A percentile compares a stretch with the other conserved stretches of the same genome.
phyloP scores from a whole-genome alignment of 2,797 vertebrate genomes.

The Eutrigla gurnardus region DNA sequence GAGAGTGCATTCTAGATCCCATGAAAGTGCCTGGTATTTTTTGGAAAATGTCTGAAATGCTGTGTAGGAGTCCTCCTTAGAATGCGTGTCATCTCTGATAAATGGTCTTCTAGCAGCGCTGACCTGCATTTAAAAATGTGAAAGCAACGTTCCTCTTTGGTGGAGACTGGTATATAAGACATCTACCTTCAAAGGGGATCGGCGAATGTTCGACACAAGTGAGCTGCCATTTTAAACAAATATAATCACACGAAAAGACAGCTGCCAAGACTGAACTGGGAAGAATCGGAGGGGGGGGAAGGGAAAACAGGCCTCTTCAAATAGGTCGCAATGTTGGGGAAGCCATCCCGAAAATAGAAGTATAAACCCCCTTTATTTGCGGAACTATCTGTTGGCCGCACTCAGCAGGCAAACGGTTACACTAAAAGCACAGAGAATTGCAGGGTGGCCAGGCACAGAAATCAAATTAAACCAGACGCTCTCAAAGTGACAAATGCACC shows the following conservation, averaged over 20 bases:
- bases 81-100: slow-evolving; percentile 6
- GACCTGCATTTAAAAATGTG: slow-evolving; percentile 9
- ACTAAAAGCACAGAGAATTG: slow-evolving; percentile 83
- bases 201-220: slow-evolving; percentile 9
- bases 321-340: slow-evolving; percentile 57
- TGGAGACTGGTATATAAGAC: not conserved
- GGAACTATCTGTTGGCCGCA: slow-evolving; percentile 85
- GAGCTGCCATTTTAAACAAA: slow-evolving; percentile 45
- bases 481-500: slow-evolving; percentile 81
- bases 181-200: slow-evolving; percentile 27
- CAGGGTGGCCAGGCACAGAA: slow-evolving; percentile 80
- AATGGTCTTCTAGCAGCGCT: slow-evolving; percentile 8
- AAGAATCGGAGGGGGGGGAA: not conserved
- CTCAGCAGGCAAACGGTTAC: slow-evolving; percentile 78
- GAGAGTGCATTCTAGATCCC: not conserved
- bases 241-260: slow-evolving; percentile 27
- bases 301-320: slow-evolving; percentile 44
- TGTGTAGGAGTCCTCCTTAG: slow-evolving; percentile 16
- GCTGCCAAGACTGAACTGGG: slow-evolving; percentile 18
- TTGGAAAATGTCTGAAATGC: slow-evolving; percentile 17
- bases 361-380: slow-evolving; percentile 84
- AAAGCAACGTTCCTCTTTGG: slow-evolving; percentile 19
- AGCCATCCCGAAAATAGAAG: slow-evolving; percentile 82
- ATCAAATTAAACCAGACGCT: slow-evolving; percentile 83
- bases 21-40: slow-evolving; percentile 29